phyloP scores from a whole-genome alignment of 2,888 invertebrate genomes.

The Pollenia amentaria region DNA sequence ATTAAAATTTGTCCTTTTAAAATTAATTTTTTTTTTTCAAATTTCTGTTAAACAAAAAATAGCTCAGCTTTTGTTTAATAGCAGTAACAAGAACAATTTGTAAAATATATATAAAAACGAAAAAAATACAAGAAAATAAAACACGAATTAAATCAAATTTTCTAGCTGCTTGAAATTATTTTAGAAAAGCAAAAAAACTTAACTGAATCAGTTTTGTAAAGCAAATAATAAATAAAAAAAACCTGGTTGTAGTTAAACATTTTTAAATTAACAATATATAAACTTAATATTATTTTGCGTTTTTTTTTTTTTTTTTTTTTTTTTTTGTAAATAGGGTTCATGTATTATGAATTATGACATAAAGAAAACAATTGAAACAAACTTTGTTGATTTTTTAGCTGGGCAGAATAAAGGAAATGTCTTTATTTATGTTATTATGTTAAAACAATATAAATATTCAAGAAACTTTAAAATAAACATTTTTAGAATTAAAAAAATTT shows the following conservation, averaged over 20 bases:
- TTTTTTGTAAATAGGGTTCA: conserved; percentile 48
- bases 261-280: conserved; percentile 8
- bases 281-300: not conserved
- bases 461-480: not conserved
- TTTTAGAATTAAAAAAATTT: not conserved
- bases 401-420: conserved; percentile 22
- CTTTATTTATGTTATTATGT: too few species aligned
- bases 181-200: not conserved
- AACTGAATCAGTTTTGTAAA: conserved; percentile 27
- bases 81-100: conserved; percentile 11
- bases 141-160: conserved; percentile 14
- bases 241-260: conserved; percentile 62
- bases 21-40: not conserved
- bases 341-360: not conserved
- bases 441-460: not conserved
- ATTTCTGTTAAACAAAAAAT: not conserved
- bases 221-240: conserved; percentile 29
- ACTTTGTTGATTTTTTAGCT: conserved; percentile 51
- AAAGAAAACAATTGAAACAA: not conserved
- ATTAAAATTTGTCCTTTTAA: not conserved
- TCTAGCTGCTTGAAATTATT: conserved; percentile 43
- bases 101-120: conserved; percentile 14
- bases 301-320: not conserved
- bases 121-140: not conserved
- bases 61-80: conserved; percentile 26